Evolutionary conservation across 92 coral and sea anemone species (phyloP).

Genomic region (Phymanthus crucifer): DNA sequence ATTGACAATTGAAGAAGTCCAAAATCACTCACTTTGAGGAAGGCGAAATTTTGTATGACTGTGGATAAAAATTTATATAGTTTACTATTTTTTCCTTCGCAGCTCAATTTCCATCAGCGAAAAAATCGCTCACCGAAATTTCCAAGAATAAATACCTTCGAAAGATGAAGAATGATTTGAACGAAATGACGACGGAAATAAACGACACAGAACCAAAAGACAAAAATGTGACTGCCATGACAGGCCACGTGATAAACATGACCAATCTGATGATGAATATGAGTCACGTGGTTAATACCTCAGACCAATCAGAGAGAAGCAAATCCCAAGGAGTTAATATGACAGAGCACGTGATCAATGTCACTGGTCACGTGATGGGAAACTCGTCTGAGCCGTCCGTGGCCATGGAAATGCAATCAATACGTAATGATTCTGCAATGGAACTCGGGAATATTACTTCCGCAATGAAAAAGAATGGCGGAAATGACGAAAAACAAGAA

Average conservation of each 20-base stretch:
- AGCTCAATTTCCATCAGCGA: neutral
- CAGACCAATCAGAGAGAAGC: neutral
- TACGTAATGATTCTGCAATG: neutral
- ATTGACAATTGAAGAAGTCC: too few relatives aligned
- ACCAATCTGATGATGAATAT: conserved; percentile 1
- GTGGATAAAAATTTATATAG: too few relatives aligned
- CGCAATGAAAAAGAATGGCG: neutral
- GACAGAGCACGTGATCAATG: neutral
- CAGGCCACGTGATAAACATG: neutral
- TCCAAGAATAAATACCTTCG: neutral
- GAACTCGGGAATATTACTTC: neutral
- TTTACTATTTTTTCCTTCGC: neutral
- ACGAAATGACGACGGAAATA: neutral
- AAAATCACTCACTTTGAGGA: too few relatives aligned
- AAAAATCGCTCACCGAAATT: neutral
- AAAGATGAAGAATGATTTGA: neutral
- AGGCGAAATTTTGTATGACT: too few relatives aligned
- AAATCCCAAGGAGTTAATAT: neutral
- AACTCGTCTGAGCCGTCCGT: neutral
- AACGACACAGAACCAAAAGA: neutral
- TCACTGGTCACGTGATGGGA: neutral
- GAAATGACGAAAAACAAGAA: neutral
- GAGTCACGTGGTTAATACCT: neutral
- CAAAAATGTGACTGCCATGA: neutral
- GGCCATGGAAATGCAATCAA: neutral